These are phyloP conservation scores for Coregonus ussuriensis DNA, from an alignment of 2,797 vertebrate genomes.

Conservation along the genomic window DNA sequence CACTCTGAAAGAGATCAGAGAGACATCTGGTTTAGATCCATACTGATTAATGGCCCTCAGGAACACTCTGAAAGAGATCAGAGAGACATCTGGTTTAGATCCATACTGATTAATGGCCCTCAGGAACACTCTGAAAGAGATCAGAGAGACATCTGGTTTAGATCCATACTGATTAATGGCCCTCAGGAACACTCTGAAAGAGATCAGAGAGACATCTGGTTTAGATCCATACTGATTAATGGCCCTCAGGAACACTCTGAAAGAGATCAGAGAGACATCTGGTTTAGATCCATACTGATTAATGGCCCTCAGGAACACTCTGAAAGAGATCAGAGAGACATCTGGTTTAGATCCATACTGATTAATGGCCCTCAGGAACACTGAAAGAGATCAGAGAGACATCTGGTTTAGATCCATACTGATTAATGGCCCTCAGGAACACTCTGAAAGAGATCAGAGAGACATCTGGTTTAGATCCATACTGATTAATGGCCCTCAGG, in stretches of 20 bases:
- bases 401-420: conserved; percentile 7
- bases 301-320: conserved; percentile 80
- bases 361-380: too few species aligned
- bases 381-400: too few species aligned
- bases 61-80: conserved; percentile 86
- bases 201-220: too few species aligned
- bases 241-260: conserved; percentile 95
- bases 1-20: too few species aligned
- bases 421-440: conserved; percentile 95
- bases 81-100: conserved; percentile 27
- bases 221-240: too few species aligned
- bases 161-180: too few species aligned
- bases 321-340: too few species aligned
- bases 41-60: conserved; percentile 94
- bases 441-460: conserved; percentile 82
- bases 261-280: conserved; percentile 44
- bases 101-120: conserved; percentile 95
- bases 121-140: neutral
- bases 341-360: too few species aligned
- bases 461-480: conserved; percentile 51
- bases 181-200: too few species aligned
- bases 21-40: conserved; percentile 3
- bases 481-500: conserved; percentile 93
- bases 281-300: conserved; percentile 83
- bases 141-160: too few species aligned